Evolutionary conservation across 2,888 invertebrate species (phyloP).

Genomic region (Trissolcus brochymenae): DNA sequence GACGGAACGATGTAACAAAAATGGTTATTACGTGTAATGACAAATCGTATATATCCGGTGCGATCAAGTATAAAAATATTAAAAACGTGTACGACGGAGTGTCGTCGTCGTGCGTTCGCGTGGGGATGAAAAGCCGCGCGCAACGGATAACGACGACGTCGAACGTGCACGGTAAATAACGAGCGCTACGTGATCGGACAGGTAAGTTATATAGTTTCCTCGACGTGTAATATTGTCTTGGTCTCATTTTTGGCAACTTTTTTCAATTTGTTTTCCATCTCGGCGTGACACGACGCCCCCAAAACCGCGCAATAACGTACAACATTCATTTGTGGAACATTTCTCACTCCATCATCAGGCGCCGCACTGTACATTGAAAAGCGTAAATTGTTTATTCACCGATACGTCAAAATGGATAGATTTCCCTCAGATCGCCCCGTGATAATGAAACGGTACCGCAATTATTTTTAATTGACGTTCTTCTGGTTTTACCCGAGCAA

Average conservation of each 20-base stretch:
- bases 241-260: constrained; percentile 38
- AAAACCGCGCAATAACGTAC: constrained; percentile 8
- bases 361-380: too few relatives aligned
- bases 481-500: constrained; percentile 24
- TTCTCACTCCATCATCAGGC: too few relatives aligned
- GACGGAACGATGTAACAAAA: too few relatives aligned
- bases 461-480: constrained; percentile 36
- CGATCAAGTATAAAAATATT: constrained; percentile 12
- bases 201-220: constrained; percentile 40
- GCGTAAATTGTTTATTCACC: too few relatives aligned
- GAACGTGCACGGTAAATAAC: constrained; percentile 48
- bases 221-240: constrained; percentile 40
- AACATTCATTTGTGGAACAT: not conserved
- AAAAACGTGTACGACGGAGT: constrained; percentile 19
- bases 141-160: constrained; percentile 38
- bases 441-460: constrained; percentile 16
- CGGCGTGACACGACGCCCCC: constrained; percentile 10
- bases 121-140: too few relatives aligned
- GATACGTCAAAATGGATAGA: not conserved
- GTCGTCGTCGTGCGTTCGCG: constrained; percentile 1
- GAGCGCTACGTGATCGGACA: constrained; percentile 45
- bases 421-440: not conserved
- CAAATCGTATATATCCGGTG: not conserved
- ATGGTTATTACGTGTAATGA: too few relatives aligned
- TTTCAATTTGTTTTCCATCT: constrained; percentile 49